These are phyloP conservation scores for Prunella himalayana DNA, from an alignment of 2,113 vertebrate genomes.

Conservation along the genomic window DNA sequence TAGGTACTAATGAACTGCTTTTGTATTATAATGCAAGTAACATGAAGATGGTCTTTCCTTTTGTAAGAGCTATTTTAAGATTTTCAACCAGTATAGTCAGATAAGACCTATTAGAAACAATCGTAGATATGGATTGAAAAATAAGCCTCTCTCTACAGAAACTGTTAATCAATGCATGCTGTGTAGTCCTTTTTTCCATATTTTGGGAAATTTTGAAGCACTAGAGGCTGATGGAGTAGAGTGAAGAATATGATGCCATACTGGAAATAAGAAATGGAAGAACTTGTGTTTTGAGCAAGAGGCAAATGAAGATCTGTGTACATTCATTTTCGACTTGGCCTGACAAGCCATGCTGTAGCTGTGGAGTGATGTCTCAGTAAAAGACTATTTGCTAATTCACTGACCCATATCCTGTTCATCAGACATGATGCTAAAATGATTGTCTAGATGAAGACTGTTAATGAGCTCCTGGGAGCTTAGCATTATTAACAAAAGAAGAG, in stretches of 20 bases:
- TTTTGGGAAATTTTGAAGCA: neutral
- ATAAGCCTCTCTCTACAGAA: neutral
- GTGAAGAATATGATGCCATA: neutral
- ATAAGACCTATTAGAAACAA: neutral
- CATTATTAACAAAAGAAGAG: neutral
- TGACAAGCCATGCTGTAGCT: neutral
- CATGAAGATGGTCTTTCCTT: neutral
- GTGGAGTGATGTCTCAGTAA: neutral
- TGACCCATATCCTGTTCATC: slow-evolving; percentile 15
- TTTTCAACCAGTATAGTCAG: neutral
- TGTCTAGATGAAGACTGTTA: neutral
- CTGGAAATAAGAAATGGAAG: neutral
- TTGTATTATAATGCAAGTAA: neutral
- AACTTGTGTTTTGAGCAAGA: neutral
- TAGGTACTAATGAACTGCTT: slow-evolving; percentile 14
- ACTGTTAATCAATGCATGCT: neutral
- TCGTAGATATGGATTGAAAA: neutral
- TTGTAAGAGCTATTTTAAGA: neutral
- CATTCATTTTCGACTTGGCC: neutral
- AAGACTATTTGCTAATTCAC: neutral
- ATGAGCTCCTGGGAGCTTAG: neutral
- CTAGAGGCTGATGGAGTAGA: neutral
- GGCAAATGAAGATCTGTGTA: neutral
- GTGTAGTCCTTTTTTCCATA: neutral
- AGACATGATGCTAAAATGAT: neutral